These are phyloP conservation scores for Strix uralensis DNA, from an alignment of 2,113 vertebrate species.

Conservation along the genomic window DNA sequence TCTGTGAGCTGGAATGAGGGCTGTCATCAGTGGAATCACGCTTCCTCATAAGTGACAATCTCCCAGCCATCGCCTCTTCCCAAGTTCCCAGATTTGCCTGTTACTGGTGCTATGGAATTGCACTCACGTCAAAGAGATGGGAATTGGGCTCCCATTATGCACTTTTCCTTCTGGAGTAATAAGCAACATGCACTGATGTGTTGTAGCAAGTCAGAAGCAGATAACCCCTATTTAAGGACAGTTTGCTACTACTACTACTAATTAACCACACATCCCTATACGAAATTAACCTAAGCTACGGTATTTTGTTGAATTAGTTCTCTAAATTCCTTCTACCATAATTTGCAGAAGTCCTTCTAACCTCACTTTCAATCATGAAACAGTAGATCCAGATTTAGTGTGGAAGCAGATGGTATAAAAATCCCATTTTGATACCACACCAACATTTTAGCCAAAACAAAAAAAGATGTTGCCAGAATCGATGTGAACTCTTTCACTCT, in stretches of 20 bases:
- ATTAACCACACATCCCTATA: conserved; percentile 27
- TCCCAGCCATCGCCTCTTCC: neutral
- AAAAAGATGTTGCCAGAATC: neutral
- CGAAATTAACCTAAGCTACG: conserved; percentile 47
- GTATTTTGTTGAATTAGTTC: conserved; percentile 37
- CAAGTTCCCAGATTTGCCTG: neutral
- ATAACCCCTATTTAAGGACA: conserved; percentile 15
- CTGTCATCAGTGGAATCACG: neutral
- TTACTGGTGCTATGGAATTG: neutral
- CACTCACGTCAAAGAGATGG: neutral
- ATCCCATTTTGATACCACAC: conserved; percentile 26
- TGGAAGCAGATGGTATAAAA: conserved; percentile 47
- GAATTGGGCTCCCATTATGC: neutral
- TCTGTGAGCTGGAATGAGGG: too few species aligned
- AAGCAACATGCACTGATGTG: neutral
- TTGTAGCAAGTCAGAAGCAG: conserved; percentile 30
- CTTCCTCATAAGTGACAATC: neutral
- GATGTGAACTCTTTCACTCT: neutral
- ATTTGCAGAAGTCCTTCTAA: conserved; percentile 35
- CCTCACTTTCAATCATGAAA: conserved; percentile 39
- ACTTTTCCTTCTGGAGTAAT: neutral
- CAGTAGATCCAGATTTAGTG: conserved; percentile 50
- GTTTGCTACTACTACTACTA: neutral
- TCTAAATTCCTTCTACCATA: conserved; percentile 25
- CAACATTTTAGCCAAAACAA: neutral